phyloP scores from a whole-genome alignment of 2,888 invertebrate species.

The Alentia gelatinosa region DNA sequence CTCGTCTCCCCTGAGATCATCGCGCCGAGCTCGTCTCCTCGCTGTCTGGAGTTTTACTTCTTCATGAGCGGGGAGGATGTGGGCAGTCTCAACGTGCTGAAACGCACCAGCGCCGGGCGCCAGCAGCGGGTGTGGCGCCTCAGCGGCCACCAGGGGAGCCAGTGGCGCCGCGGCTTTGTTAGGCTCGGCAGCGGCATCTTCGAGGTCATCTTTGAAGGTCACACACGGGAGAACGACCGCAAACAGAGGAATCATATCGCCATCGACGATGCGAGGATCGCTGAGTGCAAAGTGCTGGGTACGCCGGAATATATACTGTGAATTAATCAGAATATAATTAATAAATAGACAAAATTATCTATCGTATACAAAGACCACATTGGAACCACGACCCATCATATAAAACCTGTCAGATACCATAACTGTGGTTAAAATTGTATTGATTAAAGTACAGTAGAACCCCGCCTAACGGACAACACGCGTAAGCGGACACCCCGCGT shows the following conservation, averaged over 20 bases:
- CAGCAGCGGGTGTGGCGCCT: not conserved
- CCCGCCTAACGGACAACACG: too few relatives aligned
- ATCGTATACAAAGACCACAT: too few relatives aligned
- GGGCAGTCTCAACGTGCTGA: not conserved
- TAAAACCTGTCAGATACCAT: too few relatives aligned
- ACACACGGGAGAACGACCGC: not conserved
- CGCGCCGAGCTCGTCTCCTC: too few relatives aligned
- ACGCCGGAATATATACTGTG: too few relatives aligned
- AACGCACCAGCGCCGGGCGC: not conserved
- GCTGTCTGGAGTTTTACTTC: conserved; percentile 30
- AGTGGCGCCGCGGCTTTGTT: not conserved
- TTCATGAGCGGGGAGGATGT: not conserved
- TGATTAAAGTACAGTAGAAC: too few relatives aligned
- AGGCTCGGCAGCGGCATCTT: not conserved
- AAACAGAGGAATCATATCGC: not conserved
- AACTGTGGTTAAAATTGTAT: too few relatives aligned
- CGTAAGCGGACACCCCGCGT: too few relatives aligned
- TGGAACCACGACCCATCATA: too few relatives aligned
- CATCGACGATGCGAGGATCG: not conserved
- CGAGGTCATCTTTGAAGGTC: not conserved
- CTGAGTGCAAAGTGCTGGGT: not conserved
- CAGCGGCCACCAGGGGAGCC: not conserved
- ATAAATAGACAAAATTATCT: too few relatives aligned
- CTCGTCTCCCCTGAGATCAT: not conserved
- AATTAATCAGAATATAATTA: too few relatives aligned